A percentile compares a stretch with the other conserved stretches of the same genome.
Conservation (phyloP, 2,113 vertebrate species). For the Psilopogon haemacephalus region DNA sequence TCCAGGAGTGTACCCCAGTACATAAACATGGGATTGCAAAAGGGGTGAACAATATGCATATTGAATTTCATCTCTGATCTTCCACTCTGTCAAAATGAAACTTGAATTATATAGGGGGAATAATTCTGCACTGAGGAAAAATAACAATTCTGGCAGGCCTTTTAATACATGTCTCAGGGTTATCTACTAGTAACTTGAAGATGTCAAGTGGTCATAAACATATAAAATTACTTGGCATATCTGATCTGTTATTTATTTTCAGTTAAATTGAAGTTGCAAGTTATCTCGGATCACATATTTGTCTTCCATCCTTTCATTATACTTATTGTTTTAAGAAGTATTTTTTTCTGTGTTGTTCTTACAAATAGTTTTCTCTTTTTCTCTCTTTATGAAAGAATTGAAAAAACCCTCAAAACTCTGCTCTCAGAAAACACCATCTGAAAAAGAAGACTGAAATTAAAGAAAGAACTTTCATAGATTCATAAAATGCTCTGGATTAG, state of each 20-base stretch:
- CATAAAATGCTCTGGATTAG: neutral
- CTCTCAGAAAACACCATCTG: neutral
- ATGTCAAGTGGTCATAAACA: neutral
- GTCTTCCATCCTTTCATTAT: neutral
- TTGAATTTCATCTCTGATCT: neutral
- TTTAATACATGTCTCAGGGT: accelerated
- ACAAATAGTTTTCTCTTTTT: neutral
- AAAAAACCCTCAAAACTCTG: neutral
- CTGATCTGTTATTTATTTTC: neutral
- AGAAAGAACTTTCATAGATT: neutral
- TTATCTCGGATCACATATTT: neutral
- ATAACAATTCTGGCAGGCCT: neutral
- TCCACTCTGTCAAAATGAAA: neutral
- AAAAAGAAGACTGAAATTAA: neutral
- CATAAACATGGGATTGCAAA: neutral
- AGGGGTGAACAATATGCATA: neutral
- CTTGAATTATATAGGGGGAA: neutral
- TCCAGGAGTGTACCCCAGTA: neutral
- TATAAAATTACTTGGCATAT: neutral
- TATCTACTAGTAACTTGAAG: neutral
- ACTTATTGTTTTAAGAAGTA: neutral
- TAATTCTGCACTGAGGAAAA: neutral
- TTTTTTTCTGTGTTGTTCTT: neutral
- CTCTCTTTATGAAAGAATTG: neutral
- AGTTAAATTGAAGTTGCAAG: neutral